phyloP scores from a whole-genome alignment of 2,797 vertebrate genomes.

The Anguilla marmorata region DNA sequence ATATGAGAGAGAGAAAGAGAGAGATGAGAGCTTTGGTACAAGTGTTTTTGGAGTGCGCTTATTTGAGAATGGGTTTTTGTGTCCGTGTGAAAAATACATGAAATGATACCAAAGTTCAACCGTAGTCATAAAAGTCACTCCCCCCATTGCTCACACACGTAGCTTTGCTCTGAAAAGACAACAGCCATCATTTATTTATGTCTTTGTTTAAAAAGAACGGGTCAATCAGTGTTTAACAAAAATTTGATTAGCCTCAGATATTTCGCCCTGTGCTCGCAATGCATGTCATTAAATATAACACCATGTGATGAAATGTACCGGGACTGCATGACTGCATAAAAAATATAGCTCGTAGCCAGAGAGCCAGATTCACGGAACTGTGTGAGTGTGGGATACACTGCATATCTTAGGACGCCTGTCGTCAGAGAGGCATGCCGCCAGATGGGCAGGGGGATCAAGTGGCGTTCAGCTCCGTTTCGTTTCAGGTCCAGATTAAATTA shows the following conservation, averaged over 20 bases:
- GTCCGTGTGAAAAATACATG: neutral
- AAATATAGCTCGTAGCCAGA: constrained; percentile 30
- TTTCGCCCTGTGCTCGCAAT: neutral
- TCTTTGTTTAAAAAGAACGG: neutral
- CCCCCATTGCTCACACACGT: neutral
- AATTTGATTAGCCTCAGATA: neutral
- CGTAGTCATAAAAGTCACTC: neutral
- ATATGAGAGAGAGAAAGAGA: neutral
- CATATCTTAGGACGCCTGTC: constrained; percentile 17
- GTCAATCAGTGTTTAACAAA: neutral
- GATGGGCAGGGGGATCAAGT: constrained; percentile 36
- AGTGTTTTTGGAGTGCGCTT: neutral
- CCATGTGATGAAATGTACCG: constrained; percentile 41
- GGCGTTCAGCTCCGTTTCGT: neutral
- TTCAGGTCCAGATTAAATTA: constrained; percentile 37
- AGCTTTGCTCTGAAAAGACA: neutral
- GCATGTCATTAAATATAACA: constrained; percentile 20
- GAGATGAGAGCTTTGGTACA: neutral
- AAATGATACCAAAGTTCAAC: neutral
- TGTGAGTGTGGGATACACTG: neutral
- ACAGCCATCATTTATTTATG: neutral
- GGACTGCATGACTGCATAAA: constrained; percentile 39
- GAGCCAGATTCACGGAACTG: constrained; percentile 21
- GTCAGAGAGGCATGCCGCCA: constrained; percentile 21
- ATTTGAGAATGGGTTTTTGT: neutral